Percentiles rank a stretch among this genome's conserved stretches.
Conservation (phyloP, 2,113 vertebrate genomes). For the Oreocharis arfaki region DNA sequence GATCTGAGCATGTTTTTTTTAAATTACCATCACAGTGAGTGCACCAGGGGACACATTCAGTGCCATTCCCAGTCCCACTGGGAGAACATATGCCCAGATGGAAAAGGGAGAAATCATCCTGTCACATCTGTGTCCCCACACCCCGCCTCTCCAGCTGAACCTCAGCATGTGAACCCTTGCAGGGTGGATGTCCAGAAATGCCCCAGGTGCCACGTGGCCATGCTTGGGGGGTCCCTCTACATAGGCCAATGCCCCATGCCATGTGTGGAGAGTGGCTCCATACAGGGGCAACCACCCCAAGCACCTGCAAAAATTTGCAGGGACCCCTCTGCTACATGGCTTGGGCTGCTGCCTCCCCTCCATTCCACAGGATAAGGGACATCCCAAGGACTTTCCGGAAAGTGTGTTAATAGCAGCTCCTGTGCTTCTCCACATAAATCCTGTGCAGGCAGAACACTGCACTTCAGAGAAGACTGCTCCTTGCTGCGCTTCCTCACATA, state of each 20-base stretch:
- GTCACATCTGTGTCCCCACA: not conserved
- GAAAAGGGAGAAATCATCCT: not conserved
- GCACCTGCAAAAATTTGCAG: not conserved
- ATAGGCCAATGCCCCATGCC: not conserved
- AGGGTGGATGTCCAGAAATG: not conserved
- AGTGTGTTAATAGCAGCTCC: not conserved
- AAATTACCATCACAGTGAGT: not conserved
- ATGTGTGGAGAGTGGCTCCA: not conserved
- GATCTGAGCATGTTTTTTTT: not conserved
- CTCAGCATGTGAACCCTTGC: not conserved
- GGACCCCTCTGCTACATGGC: fast-evolving
- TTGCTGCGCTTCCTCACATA: not conserved
- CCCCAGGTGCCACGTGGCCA: fast-evolving
- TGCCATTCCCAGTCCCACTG: not conserved
- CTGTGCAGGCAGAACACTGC: not conserved
- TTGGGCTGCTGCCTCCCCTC: not conserved
- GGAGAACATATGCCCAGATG: fast-evolving
- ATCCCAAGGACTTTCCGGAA: no score
- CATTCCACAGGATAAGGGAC: fast-evolving
- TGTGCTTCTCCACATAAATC: not conserved
- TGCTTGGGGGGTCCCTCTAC: not conserved
- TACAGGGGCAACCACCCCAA: not conserved
- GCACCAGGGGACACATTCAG: fast-evolving
- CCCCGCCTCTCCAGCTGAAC: not conserved
- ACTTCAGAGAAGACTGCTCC: not conserved